Evolutionary conservation across 2,113 vertebrate species (phyloP), one percentile per base, ranked within the genome.

Genomic region (Rhegmatorhina hoffmannsi): DNA sequence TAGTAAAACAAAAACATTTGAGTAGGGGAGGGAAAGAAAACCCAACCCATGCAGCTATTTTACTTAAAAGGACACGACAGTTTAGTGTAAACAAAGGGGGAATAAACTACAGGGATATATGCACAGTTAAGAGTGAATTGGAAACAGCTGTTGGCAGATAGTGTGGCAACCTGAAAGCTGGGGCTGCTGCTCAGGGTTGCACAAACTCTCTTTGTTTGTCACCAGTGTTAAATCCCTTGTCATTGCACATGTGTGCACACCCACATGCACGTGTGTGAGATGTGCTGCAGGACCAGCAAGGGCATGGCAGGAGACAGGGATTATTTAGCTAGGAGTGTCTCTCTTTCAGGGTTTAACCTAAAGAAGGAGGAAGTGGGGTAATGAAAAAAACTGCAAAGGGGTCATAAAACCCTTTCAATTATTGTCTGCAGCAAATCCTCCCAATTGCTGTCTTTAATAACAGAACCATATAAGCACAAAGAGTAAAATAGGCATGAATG

Each of bases 1-100:
- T 96, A 97, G 92, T 96, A 94, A 97, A 97, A 97, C 93, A 95
- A 97, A 97, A 96, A 95, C 95, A 96, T 92, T 97, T 82, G 76
- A 96, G 90, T 88, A 96, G 91, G 85, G 67, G 74, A 92, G 77
- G 56, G 93, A 95, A 94, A 85, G 83, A 92, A 92, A 94, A 96
- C 83, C 93, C 95, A 95, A 63, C 90, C 88, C 93, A 95, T 95
- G 82, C 88, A 95, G 88, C 95, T 95, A 94, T 97, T 97, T 94
- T 90, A 96, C 87, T 96, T 96, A 96, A 96, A 97, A 97, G 91
- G 89, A 96, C 90, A 94, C 4, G 33, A 94, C 19, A 90, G 91
- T 94, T 92, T 69, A 94, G 89, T 92, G 94, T 96, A 97, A 97
- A 97, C 90, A 95, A 95, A 96, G 81, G 69, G 33, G 91, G 82